phyloP scores from a whole-genome alignment of 2,797 vertebrate species.

The Molothrus aeneus region DNA sequence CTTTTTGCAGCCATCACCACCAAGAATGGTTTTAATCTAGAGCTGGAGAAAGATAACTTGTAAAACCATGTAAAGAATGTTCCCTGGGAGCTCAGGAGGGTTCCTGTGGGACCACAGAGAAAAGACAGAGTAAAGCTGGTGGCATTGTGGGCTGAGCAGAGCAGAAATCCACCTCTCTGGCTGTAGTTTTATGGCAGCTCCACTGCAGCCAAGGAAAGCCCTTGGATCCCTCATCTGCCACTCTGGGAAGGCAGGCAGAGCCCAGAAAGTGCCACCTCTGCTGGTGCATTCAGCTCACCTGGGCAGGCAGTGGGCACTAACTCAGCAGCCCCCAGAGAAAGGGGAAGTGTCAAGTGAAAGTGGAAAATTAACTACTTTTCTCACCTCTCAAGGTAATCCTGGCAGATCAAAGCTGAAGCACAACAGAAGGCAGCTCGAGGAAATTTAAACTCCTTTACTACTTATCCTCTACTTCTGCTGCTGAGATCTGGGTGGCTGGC shows the following conservation, averaged over 20 bases:
- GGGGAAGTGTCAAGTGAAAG: background rate
- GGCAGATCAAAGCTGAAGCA: constrained; percentile 63
- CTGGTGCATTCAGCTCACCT: background rate
- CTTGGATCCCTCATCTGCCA: background rate
- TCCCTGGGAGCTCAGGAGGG: background rate
- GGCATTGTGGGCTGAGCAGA: background rate
- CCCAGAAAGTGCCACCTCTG: background rate
- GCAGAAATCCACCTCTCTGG: background rate
- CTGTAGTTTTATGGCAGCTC: background rate
- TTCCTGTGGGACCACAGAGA: background rate
- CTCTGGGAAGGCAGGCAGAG: background rate
- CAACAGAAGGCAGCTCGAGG: constrained; percentile 45
- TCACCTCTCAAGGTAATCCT: constrained; percentile 53
- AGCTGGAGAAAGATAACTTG: background rate
- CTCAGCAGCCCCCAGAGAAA: background rate
- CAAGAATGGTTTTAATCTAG: background rate
- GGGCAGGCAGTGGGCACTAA: background rate
- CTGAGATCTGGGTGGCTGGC: constrained; percentile 22
- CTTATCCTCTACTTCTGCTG: constrained; percentile 40
- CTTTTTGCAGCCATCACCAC: background rate
- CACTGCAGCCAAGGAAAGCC: background rate
- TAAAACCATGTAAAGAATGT: background rate
- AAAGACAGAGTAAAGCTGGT: background rate
- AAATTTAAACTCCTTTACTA: constrained; percentile 63
- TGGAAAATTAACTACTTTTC: constrained; percentile 50